Evolutionary conservation across 2,797 vertebrate species (phyloP), one percentile per base, ranked within the genome.

Genomic region (Steatocranus sp.): DNA sequence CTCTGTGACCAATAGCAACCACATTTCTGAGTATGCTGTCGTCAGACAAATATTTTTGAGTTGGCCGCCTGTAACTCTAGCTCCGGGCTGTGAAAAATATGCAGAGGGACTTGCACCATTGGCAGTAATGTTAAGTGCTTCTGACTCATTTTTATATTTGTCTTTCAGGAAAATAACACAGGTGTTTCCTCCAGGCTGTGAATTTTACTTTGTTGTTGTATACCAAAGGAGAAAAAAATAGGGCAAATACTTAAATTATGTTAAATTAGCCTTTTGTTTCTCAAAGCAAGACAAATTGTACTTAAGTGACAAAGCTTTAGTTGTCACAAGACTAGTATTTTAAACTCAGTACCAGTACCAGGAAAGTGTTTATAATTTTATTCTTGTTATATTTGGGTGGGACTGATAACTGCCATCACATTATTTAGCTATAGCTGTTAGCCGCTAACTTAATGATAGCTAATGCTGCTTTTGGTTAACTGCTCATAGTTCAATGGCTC

Each of bases 11-110:
- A 75, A 7, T 15, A 70, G 74, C 88, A 75, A 61, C 48, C 14
- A 80, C 68, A 25, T 74, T 76, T 86, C 20, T 79, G 30, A 38
- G 32, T 66, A n/a, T 17, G 25, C 79, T 48, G 34, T 70, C 79
- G 78, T 87, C 80, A 85, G 50, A 84, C 38, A 83, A 79, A 86
- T 75, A 15, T 48, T 75, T 83, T 50, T 11, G 54, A 70, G 70
- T 23, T 83, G 36, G 68, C 73, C 5, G 73, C 82, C 56, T 68
- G 50, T 56, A 80, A 56, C 54, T 80, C 12, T n/a, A 48, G 38
- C 54, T 82, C 56, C 51, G 58, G n/a, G 73, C 78, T 76, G 43
- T 75, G 76, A 85, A 56, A 80, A 73, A 58, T 63, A 46, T 49
- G 25, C 27, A 36, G 66, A 68, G 15, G 17, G 34, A 41, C 34